These are phyloP conservation scores for Ornithoptera alexandrae DNA, from an alignment of 2,888 invertebrate species.

Conservation along the genomic window DNA sequence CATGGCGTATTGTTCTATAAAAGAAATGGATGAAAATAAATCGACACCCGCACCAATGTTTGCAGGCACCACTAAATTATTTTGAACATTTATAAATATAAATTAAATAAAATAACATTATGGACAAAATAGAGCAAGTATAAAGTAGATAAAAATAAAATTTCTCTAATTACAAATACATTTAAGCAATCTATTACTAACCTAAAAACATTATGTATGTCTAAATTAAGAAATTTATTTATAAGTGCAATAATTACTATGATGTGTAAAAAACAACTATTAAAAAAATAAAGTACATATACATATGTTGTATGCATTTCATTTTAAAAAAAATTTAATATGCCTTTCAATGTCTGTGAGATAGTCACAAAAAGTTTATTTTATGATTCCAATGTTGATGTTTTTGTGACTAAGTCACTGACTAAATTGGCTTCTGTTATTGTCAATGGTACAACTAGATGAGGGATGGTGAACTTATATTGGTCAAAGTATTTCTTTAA, in stretches of 20 bases:
- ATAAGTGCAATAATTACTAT: conserved; percentile 28
- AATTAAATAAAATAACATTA: conserved; percentile 9
- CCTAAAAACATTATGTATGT: conserved; percentile 20
- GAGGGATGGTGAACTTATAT: not conserved
- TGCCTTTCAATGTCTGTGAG: conserved; percentile 6
- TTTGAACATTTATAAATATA: conserved; percentile 10
- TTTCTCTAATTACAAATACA: conserved; percentile 21
- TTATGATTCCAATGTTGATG: conserved; percentile 3
- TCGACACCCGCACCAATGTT: conserved; percentile 20
- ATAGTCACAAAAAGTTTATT: conserved; percentile 6
- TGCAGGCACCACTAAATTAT: conserved; percentile 22
- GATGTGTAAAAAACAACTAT: conserved; percentile 22
- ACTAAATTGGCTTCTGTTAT: conserved; percentile 21
- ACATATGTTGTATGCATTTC: conserved; percentile 10
- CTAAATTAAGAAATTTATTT: conserved; percentile 16
- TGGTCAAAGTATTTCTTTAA: too few relatives aligned
- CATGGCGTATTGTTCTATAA: not conserved
- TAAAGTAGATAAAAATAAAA: conserved; percentile 27
- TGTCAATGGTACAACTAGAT: conserved; percentile 25
- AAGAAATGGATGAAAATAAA: not conserved
- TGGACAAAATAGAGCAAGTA: conserved; percentile 3
- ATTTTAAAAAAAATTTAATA: conserved; percentile 12
- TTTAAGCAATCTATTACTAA: conserved; percentile 24
- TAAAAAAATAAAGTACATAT: conserved; percentile 28
- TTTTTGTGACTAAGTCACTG: conserved; percentile 17